phyloP scores from a whole-genome alignment of 2,113 vertebrate species.

The Rhineura floridana region DNA sequence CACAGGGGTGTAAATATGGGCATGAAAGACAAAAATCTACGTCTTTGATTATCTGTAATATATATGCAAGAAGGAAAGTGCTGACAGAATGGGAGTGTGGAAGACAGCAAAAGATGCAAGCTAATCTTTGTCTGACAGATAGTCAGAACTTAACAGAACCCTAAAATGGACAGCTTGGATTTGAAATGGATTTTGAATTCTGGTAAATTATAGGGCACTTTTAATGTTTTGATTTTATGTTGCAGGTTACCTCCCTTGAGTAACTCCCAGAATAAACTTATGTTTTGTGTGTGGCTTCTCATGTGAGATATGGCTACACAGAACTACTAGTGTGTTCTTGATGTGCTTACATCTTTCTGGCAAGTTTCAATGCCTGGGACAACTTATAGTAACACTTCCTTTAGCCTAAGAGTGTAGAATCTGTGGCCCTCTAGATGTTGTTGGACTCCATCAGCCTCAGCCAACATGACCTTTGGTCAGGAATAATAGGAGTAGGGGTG shows the following conservation, averaged over 20 bases:
- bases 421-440: not conserved
- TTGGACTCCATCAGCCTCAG: too few species aligned
- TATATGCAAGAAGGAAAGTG: not conserved
- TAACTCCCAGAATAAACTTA: not conserved
- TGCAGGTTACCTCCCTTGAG: not conserved
- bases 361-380: not conserved
- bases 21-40: too few species aligned
- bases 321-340: not conserved
- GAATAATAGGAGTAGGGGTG: too few species aligned
- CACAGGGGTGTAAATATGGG: not conserved
- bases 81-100: not conserved
- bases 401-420: not conserved
- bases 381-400: not conserved
- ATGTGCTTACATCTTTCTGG: conserved; percentile 1
- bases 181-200: conserved; percentile 2
- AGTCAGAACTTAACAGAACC: not conserved
- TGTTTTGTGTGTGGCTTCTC: conserved; percentile 10
- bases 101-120: conserved; percentile 28
- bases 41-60: too few species aligned
- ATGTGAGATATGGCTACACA: not conserved
- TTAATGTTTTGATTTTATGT: not conserved
- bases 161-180: not conserved
- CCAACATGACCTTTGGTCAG: too few species aligned
- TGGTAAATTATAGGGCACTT: conserved; percentile 7
- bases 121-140: not conserved